Percentiles rank a stretch among this genome's conserved stretches.
Conservation (phyloP, 1,140 invertebrate species). For the Penaeus japonicus region DNA sequence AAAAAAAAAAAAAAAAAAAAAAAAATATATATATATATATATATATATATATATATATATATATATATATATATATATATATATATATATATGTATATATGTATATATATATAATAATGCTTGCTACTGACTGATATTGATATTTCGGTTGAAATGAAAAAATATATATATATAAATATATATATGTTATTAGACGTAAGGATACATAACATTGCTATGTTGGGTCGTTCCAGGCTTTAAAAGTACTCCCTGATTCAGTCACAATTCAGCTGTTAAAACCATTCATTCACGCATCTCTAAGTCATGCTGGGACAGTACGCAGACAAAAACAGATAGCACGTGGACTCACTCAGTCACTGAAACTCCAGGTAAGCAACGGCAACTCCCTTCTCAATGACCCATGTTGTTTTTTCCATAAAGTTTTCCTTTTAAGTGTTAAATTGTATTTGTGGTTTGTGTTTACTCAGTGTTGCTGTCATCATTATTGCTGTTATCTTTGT, state of each 20-base stretch:
- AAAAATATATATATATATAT: no score
- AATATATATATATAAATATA: no score
- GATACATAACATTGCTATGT: neutral
- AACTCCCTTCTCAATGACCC: neutral
- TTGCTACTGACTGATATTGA: no score
- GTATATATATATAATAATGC: no score
- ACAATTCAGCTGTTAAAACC: conserved; percentile 32
- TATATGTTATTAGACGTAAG: no score
- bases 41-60: no score
- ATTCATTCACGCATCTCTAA: conserved; percentile 41
- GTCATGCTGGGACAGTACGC: conserved; percentile 9
- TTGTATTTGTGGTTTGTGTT: conserved; percentile 27
- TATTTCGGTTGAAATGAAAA: no score
- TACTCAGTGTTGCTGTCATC: no score
- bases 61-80: no score
- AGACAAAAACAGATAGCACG: conserved; percentile 28
- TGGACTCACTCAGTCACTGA: conserved; percentile 45
- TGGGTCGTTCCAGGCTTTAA: conserved; percentile 22
- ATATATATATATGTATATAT: no score
- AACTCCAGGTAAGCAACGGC: conserved; percentile 34
- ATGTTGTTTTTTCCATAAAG: neutral
- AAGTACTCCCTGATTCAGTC: conserved; percentile 47
- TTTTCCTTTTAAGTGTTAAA: neutral
- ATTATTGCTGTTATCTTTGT: no score
- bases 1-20: neutral